A percentile compares a stretch with the other conserved stretches of the same genome.
Conservation (phyloP, 2,888 invertebrate species). For the Scaptomyza parva region DNA sequence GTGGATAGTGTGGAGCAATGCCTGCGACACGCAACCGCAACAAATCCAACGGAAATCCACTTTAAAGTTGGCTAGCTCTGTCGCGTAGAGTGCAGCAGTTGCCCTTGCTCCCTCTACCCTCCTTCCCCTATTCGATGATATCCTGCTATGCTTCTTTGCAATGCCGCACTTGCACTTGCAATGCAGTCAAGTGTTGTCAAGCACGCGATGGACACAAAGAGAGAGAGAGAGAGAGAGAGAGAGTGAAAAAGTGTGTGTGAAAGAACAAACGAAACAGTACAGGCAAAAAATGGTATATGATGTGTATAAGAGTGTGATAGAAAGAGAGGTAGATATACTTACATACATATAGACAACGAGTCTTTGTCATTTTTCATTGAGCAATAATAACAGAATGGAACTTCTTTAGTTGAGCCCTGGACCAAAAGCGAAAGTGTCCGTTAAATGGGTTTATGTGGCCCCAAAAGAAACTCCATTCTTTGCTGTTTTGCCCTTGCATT, state of each 20-base stretch:
- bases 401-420: constrained; percentile 8
- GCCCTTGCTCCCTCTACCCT: background rate
- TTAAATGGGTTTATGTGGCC: constrained; percentile 51
- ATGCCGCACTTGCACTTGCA: constrained; percentile 72
- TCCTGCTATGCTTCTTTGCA: constrained; percentile 22
- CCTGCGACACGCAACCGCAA: constrained; percentile 76
- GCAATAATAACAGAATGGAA: constrained; percentile 44
- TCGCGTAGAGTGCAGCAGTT: constrained; percentile 15
- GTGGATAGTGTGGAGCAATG: constrained; percentile 57
- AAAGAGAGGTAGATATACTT: background rate
- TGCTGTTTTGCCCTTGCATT: constrained; percentile 23
- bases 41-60: constrained; percentile 81
- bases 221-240: constrained; percentile 20
- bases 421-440: constrained; percentile 56
- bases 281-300: background rate
- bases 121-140: background rate
- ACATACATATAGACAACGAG: constrained; percentile 16
- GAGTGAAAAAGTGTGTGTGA: constrained; percentile 23
- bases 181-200: constrained; percentile 69
- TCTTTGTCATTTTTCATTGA: constrained; percentile 62
- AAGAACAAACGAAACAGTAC: constrained; percentile 53
- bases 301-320: background rate
- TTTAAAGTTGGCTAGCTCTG: constrained; percentile 69
- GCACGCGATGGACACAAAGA: constrained; percentile 73
- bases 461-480: background rate